Evolutionary conservation across 2,888 invertebrate genomes (phyloP).

Genomic region (Therioaphis trifolii): DNA sequence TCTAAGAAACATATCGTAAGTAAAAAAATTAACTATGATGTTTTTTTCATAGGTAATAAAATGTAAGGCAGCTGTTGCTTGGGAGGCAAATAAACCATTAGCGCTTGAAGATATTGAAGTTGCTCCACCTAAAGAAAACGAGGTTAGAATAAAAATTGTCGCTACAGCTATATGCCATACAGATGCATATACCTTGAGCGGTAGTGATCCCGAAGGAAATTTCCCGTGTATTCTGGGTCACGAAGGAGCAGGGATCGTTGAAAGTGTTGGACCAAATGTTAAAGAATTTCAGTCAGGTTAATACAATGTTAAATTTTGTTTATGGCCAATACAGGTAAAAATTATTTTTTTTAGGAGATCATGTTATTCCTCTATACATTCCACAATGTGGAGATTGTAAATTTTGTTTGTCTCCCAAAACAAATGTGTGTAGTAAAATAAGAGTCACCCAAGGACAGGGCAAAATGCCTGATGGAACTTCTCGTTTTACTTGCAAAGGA

Average conservation of each 20-base stretch:
- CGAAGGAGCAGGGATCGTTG: conserved; percentile 79
- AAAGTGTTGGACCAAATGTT: conserved; percentile 67
- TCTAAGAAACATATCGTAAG: not conserved
- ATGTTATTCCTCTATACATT: conserved; percentile 96
- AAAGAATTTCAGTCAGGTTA: conserved; percentile 60
- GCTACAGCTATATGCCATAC: conserved; percentile 92
- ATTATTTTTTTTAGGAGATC: conserved; percentile 76
- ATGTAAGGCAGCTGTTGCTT: conserved; percentile 96
- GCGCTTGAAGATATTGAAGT: conserved; percentile 93
- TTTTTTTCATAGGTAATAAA: conserved; percentile 78
- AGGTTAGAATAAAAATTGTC: conserved; percentile 85
- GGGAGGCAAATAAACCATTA: conserved; percentile 91
- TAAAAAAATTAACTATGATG: not conserved
- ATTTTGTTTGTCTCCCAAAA: conserved; percentile 94
- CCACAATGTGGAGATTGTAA: conserved; percentile 98
- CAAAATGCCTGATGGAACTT: conserved; percentile 91
- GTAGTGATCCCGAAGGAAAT: conserved; percentile 88
- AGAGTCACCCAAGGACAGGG: conserved; percentile 87
- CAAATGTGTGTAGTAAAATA: conserved; percentile 96
- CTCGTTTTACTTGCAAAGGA: conserved; percentile 85
- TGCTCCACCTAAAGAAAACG: conserved; percentile 91
- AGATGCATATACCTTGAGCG: conserved; percentile 89
- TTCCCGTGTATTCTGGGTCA: conserved; percentile 96
- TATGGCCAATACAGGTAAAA: not conserved
- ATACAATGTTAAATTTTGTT: not conserved